Evolutionary conservation across 2,797 vertebrate genomes (phyloP), one percentile per base, ranked within the genome.

Genomic region (Mus minutoides): DNA sequence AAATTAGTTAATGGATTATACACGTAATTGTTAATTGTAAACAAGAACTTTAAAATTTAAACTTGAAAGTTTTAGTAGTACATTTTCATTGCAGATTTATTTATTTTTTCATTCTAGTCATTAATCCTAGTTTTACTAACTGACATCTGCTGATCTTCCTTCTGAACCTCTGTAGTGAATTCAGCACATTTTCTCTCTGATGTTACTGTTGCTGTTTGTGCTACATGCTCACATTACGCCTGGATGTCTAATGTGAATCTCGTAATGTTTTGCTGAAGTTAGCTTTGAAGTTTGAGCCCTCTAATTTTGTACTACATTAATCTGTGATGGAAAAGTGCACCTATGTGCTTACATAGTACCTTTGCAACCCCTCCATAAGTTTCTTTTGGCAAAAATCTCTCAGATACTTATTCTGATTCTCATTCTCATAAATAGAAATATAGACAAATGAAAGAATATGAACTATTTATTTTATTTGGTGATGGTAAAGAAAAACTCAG

Each of bases 301-400:
- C 31, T 49, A 49, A 22, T 17, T 4, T 64, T 16, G 22, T 67
- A 85, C 11, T n/a, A 37, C 62, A 52, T 69, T 69, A 69, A 37
- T 52, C 21, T 3, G 13, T 37, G 62, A 69, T 26, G 7, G 22
- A 69, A 69, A 49, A 86, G 37, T 49, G 10, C 22, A 69, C 21
- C 1, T 37, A 26, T 2, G 29, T 5, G 31, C 29, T 13, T 64
- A 3, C 11, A 46, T 49, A 21, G 31, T 3, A 67, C 6, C 12
- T 2, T 0, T 14, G 11, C 12, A 31, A 19, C 6, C 40, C 1
- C 24, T 58, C 31, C 40, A 49, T 31, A 9, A 21, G 2, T 80
- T 67, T 34, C 14, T n/a, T 79, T n/a, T 52, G 64, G 11, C 26
- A 24, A 85, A 90, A 90, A 16, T 24, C 22, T 62, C 62, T 85